Evolutionary conservation across 2,797 vertebrate species (phyloP), one percentile per base, ranked within the genome.

Genomic region (Anguilla obscura): DNA sequence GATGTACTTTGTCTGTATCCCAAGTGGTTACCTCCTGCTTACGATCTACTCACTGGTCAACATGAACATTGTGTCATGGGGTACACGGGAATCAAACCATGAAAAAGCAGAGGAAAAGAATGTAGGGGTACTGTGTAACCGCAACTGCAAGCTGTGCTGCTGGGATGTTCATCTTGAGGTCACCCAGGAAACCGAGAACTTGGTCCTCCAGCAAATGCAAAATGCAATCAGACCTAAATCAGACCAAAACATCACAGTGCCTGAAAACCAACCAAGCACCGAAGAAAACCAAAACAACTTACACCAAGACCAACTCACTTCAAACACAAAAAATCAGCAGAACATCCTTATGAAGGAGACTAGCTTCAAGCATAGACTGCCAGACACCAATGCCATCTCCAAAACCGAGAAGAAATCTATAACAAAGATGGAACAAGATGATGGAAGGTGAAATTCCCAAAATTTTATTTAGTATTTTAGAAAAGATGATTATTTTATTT

Each of bases 1-100:
- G 90, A 95, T 97, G 94, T 97, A 97, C 91, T 96, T 96, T 91
- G 95, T 97, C 91, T 97, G 96, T 90, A 97, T 97, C 85, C 96
- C 96, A 50, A 97, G 96, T 90, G 96, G 96, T 74, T 97, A 97
- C 91, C 96, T 97, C 74, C 93, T 97, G 0, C 93, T 97, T 45
- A 96, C 95, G 85, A 97, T 97, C 91, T 97, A 97, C 92, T 96
- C 96, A 1, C 91, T 97, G 90, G 96, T 97, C 88, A 97, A 97
- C 94, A 96, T 97, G 96, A 87, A 97, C 91, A 89, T 89, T 63
- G 96, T 97, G 45, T 93, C 96, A 52, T 97, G 96, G 96, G 96
- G 96, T 56, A 97, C 96, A 66, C 94, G 96, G 9, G 96, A 97
- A 90, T 87, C 95, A 66, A 95, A 12, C 86, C 93, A 93, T 90